These are phyloP conservation scores for Peromyscus maniculatus DNA, from an alignment of 2,113 vertebrate genomes.

Conservation along the genomic window DNA sequence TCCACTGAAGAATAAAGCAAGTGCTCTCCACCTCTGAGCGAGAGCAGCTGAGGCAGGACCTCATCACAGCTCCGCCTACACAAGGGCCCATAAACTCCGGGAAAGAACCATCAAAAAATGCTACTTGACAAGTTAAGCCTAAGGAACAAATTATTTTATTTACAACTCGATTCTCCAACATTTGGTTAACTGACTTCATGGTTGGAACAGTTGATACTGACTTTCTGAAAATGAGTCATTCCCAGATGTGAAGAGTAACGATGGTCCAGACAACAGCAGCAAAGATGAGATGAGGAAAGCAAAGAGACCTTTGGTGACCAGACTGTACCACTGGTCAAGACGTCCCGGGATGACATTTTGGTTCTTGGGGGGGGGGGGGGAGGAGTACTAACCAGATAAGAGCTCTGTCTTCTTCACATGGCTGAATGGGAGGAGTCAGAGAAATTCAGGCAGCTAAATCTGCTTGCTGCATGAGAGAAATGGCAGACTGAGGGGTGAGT, in stretches of 20 bases:
- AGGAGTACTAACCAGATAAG: not conserved
- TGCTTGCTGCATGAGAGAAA: too few species aligned
- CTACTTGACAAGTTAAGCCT: not conserved
- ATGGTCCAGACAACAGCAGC: not conserved
- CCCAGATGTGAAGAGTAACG: not conserved
- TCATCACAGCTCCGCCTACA: not conserved
- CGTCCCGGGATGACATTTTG: not conserved
- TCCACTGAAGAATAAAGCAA: not conserved
- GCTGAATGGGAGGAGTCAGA: not conserved
- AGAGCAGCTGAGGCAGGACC: not conserved
- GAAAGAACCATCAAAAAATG: not conserved
- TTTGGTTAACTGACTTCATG: not conserved
- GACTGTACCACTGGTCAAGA: not conserved
- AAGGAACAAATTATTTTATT: not conserved
- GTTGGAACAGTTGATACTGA: not conserved
- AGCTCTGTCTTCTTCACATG: not conserved
- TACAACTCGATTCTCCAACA: not conserved
- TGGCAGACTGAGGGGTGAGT: not conserved
- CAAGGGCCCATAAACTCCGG: not conserved
- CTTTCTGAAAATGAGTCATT: not conserved
- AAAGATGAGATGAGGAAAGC: not conserved
- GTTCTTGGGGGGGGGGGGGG: fast-evolving
- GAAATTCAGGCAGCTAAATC: not conserved
- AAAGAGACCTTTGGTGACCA: not conserved
- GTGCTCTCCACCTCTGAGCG: fast-evolving